phyloP scores from a whole-genome alignment of 2,888 invertebrate species.

The Oasisia sp. region DNA sequence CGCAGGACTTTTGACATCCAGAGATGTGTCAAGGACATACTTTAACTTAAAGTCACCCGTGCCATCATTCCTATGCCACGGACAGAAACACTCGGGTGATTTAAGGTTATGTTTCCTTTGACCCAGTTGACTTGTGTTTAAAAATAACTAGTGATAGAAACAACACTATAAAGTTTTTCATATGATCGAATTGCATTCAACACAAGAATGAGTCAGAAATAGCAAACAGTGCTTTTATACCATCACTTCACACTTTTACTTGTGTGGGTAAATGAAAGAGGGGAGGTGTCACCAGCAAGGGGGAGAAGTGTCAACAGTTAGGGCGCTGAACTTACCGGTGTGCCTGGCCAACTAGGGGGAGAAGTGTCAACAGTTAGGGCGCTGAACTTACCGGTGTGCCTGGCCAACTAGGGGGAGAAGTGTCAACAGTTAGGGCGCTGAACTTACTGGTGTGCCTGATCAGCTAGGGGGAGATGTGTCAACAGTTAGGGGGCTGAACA shows the following conservation, averaged over 20 bases:
- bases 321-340: constrained; percentile 74
- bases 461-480: constrained; percentile 75
- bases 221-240: no score
- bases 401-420: constrained; percentile 81
- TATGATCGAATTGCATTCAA: no score
- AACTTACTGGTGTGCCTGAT: constrained; percentile 85
- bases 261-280: no score
- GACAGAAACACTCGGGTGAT: neutral
- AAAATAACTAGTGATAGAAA: neutral
- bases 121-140: neutral
- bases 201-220: no score
- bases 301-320: no score
- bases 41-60: neutral
- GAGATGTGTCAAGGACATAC: neutral
- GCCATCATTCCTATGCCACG: neutral
- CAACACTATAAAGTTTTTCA: neutral
- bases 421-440: neutral
- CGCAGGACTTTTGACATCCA: neutral
- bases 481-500: constrained; percentile 18
- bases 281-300: no score
- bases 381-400: constrained; percentile 79
- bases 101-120: neutral
- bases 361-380: no score
- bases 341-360: constrained; percentile 85
- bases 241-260: no score